Base-by-base conservation (phyloP, 2,888 invertebrate genomes). In the Dicranocentrus wangi region DNA sequence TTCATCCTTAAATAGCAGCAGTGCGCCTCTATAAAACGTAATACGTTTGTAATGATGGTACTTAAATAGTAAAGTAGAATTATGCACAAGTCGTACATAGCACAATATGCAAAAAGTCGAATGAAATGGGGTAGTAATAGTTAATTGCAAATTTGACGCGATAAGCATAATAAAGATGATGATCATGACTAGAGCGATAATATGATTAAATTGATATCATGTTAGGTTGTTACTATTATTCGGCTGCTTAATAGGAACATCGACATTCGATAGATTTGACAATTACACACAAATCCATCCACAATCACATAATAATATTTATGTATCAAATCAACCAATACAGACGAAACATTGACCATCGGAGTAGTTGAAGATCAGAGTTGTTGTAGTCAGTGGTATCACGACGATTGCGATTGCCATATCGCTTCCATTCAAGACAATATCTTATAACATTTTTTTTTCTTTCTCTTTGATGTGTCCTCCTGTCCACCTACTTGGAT, bases 401-500 rank as follows among this genome's bases (percentile, higher is more conserved):
- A 47, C 10, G 5, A n/a, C 13, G 39, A 39, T 39, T 39, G 7
- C 39, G 13, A 23, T 55, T 15, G 19, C 68, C 43, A 70, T 68
- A 55, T 76, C 60, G 66, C 28, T 42, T 76, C 65, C 65, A 73
- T 73, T 73, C 39, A 73, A 28, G 68, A 76, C 58, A 76, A 68
- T 61, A 55, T 23, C 55, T 55, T 15, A 21, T 55, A 2, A 3
- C 23, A 23, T 8, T 19, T 7, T 43, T 70, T 58, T 39, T 70
- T 78, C 53, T 70, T 77, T 77, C 19, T 61, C 21, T 47, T 47
- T 23, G 55, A 2, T 77, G 76, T 81, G 81, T 81, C 81, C 81
- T 81, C 81, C 68, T 81, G 81, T 81, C 81, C 81, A 81, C 81
- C 81, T 77, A 81, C 81, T 42, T 65, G 72, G 42, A 42, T 53